These are phyloP conservation scores for Lacanobia oleracea DNA, from an alignment of 2,888 invertebrate genomes.

Conservation along the genomic window DNA sequence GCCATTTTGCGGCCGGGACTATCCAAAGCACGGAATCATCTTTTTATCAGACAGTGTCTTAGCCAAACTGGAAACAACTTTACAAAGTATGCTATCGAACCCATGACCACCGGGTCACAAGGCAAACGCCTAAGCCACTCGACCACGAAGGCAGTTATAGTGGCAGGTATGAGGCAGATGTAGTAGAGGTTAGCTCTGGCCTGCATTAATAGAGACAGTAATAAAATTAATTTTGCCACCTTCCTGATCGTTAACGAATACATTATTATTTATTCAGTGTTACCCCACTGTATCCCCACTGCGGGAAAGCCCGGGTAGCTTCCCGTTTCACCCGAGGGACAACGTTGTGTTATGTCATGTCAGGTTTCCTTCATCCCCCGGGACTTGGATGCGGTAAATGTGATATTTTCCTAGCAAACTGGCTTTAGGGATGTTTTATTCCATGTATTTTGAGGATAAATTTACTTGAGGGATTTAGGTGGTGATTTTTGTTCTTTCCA, in stretches of 20 bases:
- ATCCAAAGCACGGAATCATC: no score
- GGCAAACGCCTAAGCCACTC: no score
- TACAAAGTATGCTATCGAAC: no score
- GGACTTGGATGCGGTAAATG: background rate
- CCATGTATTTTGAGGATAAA: background rate
- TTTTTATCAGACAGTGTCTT: no score
- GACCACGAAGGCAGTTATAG: no score
- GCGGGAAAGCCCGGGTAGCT: background rate
- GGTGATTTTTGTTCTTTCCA: background rate
- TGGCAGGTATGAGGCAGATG: no score
- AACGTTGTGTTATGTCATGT: conserved; percentile 5
- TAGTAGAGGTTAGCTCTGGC: no score
- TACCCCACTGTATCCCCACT: background rate
- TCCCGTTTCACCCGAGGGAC: background rate
- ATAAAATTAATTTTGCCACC: no score
- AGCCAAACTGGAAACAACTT: no score
- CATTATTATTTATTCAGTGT: background rate
- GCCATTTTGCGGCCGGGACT: no score
- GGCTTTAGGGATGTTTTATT: conserved; percentile 1
- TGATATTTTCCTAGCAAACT: conserved; percentile 7
- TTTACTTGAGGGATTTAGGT: background rate
- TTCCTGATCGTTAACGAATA: background rate
- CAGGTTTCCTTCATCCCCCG: background rate
- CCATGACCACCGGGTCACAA: no score
- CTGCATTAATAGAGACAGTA: no score